A percentile compares a stretch with the other conserved stretches of the same genome.
phyloP scores from a whole-genome alignment of 2,797 vertebrate species.

The Ceyx erithaca region DNA sequence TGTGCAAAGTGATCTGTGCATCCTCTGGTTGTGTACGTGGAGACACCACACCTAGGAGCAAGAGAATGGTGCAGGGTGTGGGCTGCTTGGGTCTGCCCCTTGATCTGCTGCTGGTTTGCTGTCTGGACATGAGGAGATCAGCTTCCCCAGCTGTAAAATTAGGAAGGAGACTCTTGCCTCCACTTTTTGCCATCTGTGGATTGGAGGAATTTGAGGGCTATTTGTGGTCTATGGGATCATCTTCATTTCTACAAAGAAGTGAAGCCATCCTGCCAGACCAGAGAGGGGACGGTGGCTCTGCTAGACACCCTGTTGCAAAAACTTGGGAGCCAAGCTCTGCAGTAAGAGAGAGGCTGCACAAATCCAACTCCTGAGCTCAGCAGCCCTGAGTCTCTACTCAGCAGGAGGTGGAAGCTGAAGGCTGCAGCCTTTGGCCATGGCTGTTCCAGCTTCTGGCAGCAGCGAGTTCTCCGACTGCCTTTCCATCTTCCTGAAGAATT shows the following conservation, averaged over 20 bases:
- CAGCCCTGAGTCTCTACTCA: rapidly evolving
- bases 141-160: not conserved
- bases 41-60: not conserved
- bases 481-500: slow-evolving; percentile 49
- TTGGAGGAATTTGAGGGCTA: not conserved
- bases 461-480: rapidly evolving
- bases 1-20: not conserved
- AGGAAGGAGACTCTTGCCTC: not conserved
- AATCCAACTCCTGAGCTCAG: not conserved
- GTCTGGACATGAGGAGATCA: not conserved
- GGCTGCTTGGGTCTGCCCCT: not conserved
- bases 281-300: not conserved
- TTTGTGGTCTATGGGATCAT: not conserved
- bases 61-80: not conserved
- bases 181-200: not conserved
- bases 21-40: not conserved
- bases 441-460: slow-evolving; percentile 5
- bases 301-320: not conserved
- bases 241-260: not conserved
- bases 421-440: not conserved
- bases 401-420: not conserved
- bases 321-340: not conserved
- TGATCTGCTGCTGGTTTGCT: not conserved
- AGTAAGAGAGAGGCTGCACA: rapidly evolving
- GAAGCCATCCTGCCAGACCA: not conserved